phyloP scores from a whole-genome alignment of 2,113 vertebrate species.

The Lipophrys pholis region DNA sequence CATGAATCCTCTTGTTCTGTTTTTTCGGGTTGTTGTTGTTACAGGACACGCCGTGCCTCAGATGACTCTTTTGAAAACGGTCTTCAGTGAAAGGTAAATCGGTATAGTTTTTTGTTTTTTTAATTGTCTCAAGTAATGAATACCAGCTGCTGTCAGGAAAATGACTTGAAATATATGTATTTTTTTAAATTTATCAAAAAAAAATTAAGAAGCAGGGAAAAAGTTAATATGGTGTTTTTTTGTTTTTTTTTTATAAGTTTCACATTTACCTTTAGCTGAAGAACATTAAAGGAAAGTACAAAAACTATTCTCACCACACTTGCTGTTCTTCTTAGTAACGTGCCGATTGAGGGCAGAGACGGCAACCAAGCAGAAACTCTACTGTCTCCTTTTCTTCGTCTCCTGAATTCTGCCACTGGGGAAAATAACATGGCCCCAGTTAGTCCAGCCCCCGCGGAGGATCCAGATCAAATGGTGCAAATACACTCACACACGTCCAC shows the following conservation, averaged over 20 bases:
- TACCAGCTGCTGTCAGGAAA: neutral
- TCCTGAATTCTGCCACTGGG: conserved; percentile 18
- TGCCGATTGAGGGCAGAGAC: neutral
- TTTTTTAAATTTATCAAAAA: too few species aligned
- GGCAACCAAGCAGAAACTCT: neutral
- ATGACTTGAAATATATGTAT: neutral
- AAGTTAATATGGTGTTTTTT: too few species aligned
- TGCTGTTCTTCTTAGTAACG: conserved; percentile 38
- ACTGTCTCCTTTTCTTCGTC: conserved; percentile 8
- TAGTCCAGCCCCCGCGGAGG: neutral
- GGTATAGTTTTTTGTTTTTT: neutral
- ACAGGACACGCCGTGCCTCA: conserved; percentile 62
- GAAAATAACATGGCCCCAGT: neutral
- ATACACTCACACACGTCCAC: conserved; percentile 1
- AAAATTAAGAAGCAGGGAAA: too few species aligned
- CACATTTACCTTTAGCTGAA: too few species aligned
- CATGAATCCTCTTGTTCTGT: neutral
- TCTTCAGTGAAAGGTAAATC: conserved; percentile 47
- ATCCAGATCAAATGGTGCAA: conserved; percentile 31
- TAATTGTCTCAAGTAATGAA: neutral
- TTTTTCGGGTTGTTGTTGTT: conserved; percentile 11
- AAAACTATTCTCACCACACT: too few species aligned
- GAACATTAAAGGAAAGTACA: too few species aligned
- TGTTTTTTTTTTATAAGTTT: too few species aligned
- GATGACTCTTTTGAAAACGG: neutral